Evolutionary conservation across 1,140 invertebrate species (phyloP).

Genomic region (Antheraea pernyi): DNA sequence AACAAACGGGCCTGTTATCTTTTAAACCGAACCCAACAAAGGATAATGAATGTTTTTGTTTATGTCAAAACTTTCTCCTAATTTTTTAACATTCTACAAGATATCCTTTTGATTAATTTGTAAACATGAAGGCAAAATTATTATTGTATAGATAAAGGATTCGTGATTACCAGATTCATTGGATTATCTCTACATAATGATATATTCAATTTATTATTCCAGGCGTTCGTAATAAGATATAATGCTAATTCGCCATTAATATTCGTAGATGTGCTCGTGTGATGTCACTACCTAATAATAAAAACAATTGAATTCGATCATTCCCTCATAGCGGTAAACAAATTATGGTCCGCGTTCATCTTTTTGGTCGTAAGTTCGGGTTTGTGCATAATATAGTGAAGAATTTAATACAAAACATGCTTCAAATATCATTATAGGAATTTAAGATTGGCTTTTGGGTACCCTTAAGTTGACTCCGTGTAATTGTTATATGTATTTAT

Average conservation of each 20-base stretch:
- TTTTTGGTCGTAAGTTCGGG: too few species aligned
- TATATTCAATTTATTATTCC: conserved; percentile 2
- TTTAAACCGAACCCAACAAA: conserved; percentile 7
- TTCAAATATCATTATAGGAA: too few species aligned
- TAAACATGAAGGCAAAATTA: too few species aligned
- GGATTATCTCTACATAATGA: too few species aligned
- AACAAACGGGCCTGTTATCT: conserved; percentile 4
- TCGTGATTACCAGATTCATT: too few species aligned
- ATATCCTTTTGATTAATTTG: background rate
- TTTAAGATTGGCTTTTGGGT: too few species aligned
- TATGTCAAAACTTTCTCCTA: background rate
- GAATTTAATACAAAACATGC: too few species aligned
- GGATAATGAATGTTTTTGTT: conserved; percentile 10
- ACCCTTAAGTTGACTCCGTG: too few species aligned
- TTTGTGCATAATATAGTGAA: too few species aligned
- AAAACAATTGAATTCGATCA: background rate
- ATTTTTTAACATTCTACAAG: background rate
- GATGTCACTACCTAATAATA: conserved; percentile 1
- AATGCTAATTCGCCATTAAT: conserved; percentile 3
- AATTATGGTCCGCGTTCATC: background rate
- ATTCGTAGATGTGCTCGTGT: conserved; percentile 1
- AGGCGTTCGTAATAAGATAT: background rate
- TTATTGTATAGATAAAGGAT: too few species aligned
- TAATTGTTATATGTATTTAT: too few species aligned
- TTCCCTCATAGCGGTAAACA: background rate